A percentile compares a stretch with the other conserved stretches of the same genome.
phyloP scores from a whole-genome alignment of 2,888 invertebrate genomes.

The Diachrysia chrysitis region DNA sequence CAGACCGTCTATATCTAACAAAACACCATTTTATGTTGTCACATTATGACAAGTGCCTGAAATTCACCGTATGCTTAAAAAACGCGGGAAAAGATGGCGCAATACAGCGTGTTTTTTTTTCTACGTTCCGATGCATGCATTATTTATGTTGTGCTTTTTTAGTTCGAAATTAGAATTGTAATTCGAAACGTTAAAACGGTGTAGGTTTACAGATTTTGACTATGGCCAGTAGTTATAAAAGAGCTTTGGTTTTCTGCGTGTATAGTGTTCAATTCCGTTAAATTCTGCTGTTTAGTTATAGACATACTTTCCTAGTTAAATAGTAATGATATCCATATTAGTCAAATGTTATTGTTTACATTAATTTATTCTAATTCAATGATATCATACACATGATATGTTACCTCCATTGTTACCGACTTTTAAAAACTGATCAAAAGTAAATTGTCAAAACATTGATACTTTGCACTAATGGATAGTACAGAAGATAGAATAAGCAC shows the following conservation, averaged over 20 bases:
- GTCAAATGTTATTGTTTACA: too few species aligned
- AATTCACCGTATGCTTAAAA: background rate
- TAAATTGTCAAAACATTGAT: too few species aligned
- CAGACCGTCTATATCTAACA: background rate
- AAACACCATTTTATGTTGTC: background rate
- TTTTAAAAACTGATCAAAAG: too few species aligned
- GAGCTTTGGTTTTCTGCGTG: background rate
- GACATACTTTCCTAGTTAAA: too few species aligned
- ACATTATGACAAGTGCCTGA: background rate
- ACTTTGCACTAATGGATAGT: too few species aligned
- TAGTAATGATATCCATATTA: too few species aligned
- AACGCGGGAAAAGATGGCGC: background rate
- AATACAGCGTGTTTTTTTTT: background rate
- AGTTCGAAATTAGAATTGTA: constrained; percentile 4
- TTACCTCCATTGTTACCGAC: too few species aligned
- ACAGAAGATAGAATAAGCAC: too few species aligned
- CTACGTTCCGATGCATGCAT: background rate
- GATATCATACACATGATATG: too few species aligned
- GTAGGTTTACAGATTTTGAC: background rate
- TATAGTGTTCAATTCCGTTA: too few species aligned
- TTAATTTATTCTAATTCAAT: too few species aligned
- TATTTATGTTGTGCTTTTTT: background rate
- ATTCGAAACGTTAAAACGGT: background rate
- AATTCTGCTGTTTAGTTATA: too few species aligned
- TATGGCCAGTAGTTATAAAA: background rate